A percentile compares a stretch with the other conserved stretches of the same genome.
Evolutionary conservation across 2,113 vertebrate genomes (phyloP).

Genomic region (Lutjanus erythropterus): DNA sequence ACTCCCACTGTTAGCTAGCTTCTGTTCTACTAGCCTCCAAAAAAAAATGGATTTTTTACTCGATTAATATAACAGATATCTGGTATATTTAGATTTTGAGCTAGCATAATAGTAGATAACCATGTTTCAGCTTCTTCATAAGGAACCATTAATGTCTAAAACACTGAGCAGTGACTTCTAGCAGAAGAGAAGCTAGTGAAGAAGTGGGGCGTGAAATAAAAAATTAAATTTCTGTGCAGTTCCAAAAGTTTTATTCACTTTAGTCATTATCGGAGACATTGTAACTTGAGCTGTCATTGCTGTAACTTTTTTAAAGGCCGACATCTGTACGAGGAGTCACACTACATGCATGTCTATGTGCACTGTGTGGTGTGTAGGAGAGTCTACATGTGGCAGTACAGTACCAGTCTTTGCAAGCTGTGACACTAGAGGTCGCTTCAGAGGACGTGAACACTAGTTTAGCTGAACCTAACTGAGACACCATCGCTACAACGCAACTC

Average conservation of each 20-base stretch:
- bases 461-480: neutral
- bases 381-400: conserved; percentile 36
- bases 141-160: neutral
- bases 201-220: neutral
- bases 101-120: neutral
- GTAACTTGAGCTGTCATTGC: neutral
- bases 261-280: neutral
- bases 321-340: conserved; percentile 35
- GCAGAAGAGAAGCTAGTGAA: neutral
- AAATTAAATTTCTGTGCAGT: conserved; percentile 22
- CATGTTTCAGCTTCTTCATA: neutral
- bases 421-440: conserved; percentile 41
- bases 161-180: neutral
- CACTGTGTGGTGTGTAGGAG: conserved; percentile 27
- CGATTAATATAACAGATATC: no score
- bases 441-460: conserved; percentile 33
- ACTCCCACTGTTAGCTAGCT: neutral
- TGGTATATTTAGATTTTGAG: neutral
- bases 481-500: neutral
- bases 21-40: neutral
- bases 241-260: neutral
- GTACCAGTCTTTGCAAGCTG: conserved; percentile 64
- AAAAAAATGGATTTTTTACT: neutral
- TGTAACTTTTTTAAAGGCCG: conserved; percentile 42
- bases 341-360: conserved; percentile 46